phyloP scores from a whole-genome alignment of 64 coral and sea anemone species.

The Pachyseris speciosa region DNA sequence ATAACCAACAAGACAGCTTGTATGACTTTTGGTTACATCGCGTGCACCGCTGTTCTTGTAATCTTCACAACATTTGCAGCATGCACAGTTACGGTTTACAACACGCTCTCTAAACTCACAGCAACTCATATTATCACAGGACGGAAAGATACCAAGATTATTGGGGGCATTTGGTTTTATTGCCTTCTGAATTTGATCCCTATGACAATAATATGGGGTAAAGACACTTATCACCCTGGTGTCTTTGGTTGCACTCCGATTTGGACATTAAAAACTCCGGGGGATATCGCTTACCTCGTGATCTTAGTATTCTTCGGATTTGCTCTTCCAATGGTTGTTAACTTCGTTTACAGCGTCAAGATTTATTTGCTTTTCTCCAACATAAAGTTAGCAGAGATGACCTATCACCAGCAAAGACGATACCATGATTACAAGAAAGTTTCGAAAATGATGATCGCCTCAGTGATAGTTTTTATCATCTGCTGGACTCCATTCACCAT shows the following conservation, averaged over 20 bases:
- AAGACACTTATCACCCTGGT: background rate
- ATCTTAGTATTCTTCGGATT: background rate
- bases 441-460: background rate
- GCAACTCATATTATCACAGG: background rate
- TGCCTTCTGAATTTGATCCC: background rate
- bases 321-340: background rate
- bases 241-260: background rate
- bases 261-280: background rate
- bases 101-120: background rate
- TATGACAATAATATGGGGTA: background rate
- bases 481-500: background rate
- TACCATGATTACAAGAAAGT: background rate
- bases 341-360: background rate
- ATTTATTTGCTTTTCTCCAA: background rate
- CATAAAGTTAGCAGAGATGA: too few relatives aligned
- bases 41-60: background rate
- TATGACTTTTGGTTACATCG: background rate
- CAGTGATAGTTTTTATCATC: background rate
- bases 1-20: background rate
- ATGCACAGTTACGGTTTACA: background rate
- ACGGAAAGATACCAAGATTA: background rate
- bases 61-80: background rate
- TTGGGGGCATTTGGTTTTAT: background rate
- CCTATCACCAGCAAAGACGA: background rate
- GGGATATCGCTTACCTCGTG: background rate